Conservation (phyloP, 2,888 invertebrate species). For the Cecidostiba fungosa region DNA sequence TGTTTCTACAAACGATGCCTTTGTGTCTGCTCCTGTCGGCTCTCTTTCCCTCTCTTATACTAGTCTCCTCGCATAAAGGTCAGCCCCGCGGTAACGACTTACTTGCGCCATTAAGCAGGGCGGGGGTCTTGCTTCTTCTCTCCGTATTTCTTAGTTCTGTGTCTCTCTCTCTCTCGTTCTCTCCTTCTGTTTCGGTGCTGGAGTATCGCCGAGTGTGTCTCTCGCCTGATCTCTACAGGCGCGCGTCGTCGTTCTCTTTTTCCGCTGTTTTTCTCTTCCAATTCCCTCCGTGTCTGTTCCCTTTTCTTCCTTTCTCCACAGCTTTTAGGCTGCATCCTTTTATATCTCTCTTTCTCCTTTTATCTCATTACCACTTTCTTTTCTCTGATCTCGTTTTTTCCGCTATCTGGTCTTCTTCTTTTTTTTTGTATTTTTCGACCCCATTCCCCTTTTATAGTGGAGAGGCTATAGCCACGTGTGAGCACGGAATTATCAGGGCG, state of each 20-base stretch:
- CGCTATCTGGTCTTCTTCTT: neutral
- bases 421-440: neutral
- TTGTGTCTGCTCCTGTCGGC: slow-evolving; percentile 16
- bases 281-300: slow-evolving; percentile 16
- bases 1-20: slow-evolving; percentile 55
- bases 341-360: slow-evolving; percentile 30
- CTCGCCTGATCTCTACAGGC: neutral
- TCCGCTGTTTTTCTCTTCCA: slow-evolving; percentile 18
- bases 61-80: slow-evolving; percentile 36
- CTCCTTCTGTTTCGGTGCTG: neutral
- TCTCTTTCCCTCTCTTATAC: neutral
- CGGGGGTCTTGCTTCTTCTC: neutral
- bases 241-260: neutral
- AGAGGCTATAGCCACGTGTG: neutral
- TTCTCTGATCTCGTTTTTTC: neutral
- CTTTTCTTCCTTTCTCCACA: slow-evolving; percentile 11
- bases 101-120: slow-evolving; percentile 59
- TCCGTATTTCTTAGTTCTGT: neutral
- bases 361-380: slow-evolving; percentile 52
- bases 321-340: neutral
- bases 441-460: neutral
- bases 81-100: slow-evolving; percentile 52
- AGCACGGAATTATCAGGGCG: slow-evolving; percentile 25
- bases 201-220: neutral
- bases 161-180: too few species aligned